Conservation (phyloP, 2,888 invertebrate genomes). For the Eristalis tenax region DNA sequence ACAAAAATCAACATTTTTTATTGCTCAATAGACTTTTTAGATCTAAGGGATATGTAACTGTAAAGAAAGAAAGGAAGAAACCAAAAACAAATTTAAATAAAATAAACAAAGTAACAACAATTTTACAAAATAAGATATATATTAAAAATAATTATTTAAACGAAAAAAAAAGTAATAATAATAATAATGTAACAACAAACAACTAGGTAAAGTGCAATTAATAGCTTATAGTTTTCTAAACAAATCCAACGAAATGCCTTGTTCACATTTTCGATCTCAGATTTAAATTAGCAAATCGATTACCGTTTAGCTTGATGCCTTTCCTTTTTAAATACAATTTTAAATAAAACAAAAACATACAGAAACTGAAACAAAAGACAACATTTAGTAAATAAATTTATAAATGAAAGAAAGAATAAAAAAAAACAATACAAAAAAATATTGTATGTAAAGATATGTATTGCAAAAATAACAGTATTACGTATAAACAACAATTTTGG, state of each 20-base stretch:
- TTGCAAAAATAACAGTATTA: neutral
- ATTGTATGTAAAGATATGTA: constrained; percentile 2
- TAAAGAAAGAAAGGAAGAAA: neutral
- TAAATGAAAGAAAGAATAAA: neutral
- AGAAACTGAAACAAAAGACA: neutral
- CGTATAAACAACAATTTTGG: constrained; percentile 2
- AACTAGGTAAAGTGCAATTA: constrained; percentile 44
- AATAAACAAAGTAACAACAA: neutral
- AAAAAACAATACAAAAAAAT: neutral
- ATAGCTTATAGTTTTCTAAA: constrained; percentile 36
- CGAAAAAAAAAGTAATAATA: neutral
- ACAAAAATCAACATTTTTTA: neutral
- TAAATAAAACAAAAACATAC: neutral
- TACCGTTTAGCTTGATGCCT: constrained; percentile 33
- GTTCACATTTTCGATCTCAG: constrained; percentile 35
- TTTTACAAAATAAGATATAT: neutral
- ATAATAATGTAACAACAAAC: neutral
- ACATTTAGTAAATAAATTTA: neutral
- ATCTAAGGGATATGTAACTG: neutral
- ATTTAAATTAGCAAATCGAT: constrained; percentile 26
- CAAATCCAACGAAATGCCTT: constrained; percentile 38
- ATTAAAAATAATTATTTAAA: neutral
- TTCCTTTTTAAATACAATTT: constrained; percentile 5
- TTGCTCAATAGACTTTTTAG: constrained; percentile 8
- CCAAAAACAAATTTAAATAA: neutral